phyloP scores from a whole-genome alignment of 1,140 invertebrate genomes.

The Patella vulgata region DNA sequence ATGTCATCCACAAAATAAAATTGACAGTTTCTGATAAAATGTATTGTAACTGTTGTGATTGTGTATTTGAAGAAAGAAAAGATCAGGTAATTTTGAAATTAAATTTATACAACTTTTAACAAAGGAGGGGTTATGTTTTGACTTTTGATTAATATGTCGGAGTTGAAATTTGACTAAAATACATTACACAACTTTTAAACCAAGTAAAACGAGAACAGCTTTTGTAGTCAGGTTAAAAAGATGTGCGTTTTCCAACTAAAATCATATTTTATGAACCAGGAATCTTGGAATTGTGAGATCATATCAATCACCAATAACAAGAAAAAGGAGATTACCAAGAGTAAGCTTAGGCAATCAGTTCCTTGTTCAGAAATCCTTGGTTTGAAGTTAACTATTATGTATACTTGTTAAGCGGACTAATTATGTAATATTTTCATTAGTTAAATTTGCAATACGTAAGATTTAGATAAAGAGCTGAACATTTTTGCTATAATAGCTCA shows the following conservation, averaged over 20 bases:
- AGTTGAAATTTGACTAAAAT: background rate
- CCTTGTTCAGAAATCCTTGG: too few relatives aligned
- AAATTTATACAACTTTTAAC: background rate
- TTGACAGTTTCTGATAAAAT: constrained; percentile 43
- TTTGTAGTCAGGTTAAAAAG: background rate
- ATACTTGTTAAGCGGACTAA: too few relatives aligned
- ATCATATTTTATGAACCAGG: too few relatives aligned
- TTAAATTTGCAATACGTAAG: too few relatives aligned
- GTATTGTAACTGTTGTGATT: constrained; percentile 42
- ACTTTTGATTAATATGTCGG: background rate
- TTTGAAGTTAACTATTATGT: too few relatives aligned
- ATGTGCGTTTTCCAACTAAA: background rate
- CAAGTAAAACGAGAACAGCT: background rate
- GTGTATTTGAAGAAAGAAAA: constrained; percentile 29
- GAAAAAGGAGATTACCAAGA: background rate
- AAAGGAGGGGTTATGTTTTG: background rate
- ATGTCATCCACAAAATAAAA: too few relatives aligned
- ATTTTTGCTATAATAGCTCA: too few relatives aligned
- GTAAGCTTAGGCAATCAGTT: too few relatives aligned
- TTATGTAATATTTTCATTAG: too few relatives aligned
- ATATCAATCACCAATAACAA: too few relatives aligned
- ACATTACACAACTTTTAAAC: background rate
- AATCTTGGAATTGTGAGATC: too few relatives aligned
- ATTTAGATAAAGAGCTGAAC: too few relatives aligned
- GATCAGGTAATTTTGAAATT: constrained; percentile 32